A percentile compares a stretch with the other conserved stretches of the same genome.
Conservation (phyloP, 2,888 invertebrate species). For the Meliscaeva auricollis region DNA sequence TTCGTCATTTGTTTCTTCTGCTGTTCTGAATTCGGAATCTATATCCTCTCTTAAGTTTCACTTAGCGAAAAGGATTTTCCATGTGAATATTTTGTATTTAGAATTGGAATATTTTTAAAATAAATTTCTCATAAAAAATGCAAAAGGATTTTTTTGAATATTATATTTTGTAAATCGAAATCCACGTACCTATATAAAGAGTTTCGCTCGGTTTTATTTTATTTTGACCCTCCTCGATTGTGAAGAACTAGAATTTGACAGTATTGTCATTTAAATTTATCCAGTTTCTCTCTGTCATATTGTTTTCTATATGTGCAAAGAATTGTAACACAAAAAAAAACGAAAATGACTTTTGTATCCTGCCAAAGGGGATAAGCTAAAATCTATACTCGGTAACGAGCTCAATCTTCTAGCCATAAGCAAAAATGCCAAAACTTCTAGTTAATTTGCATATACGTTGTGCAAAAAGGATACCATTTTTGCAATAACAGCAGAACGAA, state of each 20-base stretch:
- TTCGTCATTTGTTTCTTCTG: slow-evolving; percentile 80
- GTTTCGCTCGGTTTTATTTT: neutral
- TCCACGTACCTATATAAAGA: too few relatives aligned
- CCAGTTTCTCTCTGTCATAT: neutral
- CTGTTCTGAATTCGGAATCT: slow-evolving; percentile 11
- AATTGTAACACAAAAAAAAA: slow-evolving; percentile 27
- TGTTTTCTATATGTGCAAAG: neutral
- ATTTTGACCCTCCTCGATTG: neutral
- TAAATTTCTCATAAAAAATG: slow-evolving; percentile 24
- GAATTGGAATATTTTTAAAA: slow-evolving; percentile 17
- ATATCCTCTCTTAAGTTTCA: slow-evolving; percentile 40
- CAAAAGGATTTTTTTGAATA: slow-evolving; percentile 10
- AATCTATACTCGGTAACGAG: slow-evolving; percentile 65
- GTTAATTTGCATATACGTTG: slow-evolving; percentile 73
- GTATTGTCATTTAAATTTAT: slow-evolving; percentile 72
- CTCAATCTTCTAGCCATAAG: slow-evolving; percentile 22
- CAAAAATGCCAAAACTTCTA: slow-evolving; percentile 45
- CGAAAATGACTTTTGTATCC: slow-evolving; percentile 65
- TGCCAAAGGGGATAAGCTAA: slow-evolving; percentile 48
- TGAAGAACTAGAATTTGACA: slow-evolving; percentile 57
- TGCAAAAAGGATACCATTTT: slow-evolving; percentile 62
- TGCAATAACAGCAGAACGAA: slow-evolving; percentile 45
- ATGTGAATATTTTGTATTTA: slow-evolving; percentile 26
- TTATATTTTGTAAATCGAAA: neutral
- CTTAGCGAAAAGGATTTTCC: slow-evolving; percentile 36